Percentiles rank a stretch among this genome's conserved stretches.
Evolutionary conservation across 2,113 vertebrate species (phyloP).

Genomic region (Camarhynchus parvulus): DNA sequence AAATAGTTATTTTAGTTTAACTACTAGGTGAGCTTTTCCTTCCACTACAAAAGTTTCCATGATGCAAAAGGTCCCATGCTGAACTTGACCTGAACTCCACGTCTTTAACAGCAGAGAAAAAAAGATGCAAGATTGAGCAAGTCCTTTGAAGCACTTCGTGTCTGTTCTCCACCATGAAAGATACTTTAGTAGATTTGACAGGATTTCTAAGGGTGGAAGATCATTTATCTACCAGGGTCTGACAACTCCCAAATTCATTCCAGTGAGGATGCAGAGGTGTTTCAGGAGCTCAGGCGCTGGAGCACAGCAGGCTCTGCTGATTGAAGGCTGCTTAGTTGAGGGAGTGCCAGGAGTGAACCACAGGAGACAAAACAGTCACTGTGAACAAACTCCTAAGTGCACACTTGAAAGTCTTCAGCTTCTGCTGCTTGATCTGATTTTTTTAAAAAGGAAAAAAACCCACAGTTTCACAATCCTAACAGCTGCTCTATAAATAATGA

Average conservation of each 20-base stretch:
- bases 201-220: neutral
- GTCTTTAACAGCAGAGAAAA: neutral
- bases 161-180: neutral
- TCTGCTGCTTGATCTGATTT: slow-evolving; percentile 17
- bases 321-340: neutral
- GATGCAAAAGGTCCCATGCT: neutral
- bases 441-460: neutral
- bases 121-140: neutral
- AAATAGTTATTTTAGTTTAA: neutral
- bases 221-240: neutral
- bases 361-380: neutral
- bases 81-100: neutral
- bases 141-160: neutral
- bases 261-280: neutral
- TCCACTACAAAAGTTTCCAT: neutral
- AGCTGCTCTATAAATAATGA: slow-evolving; percentile 26
- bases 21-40: neutral
- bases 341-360: neutral
- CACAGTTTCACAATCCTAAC: neutral
- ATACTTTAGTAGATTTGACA: neutral
- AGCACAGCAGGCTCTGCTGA: slow-evolving; percentile 7
- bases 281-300: neutral
- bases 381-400: neutral
- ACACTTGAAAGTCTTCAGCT: neutral
- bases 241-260: neutral